A percentile compares a stretch with the other conserved stretches of the same genome.
These are phyloP conservation scores for Cryptosula pallasiana DNA, from an alignment of 2,888 invertebrate species.

Conservation along the genomic window DNA sequence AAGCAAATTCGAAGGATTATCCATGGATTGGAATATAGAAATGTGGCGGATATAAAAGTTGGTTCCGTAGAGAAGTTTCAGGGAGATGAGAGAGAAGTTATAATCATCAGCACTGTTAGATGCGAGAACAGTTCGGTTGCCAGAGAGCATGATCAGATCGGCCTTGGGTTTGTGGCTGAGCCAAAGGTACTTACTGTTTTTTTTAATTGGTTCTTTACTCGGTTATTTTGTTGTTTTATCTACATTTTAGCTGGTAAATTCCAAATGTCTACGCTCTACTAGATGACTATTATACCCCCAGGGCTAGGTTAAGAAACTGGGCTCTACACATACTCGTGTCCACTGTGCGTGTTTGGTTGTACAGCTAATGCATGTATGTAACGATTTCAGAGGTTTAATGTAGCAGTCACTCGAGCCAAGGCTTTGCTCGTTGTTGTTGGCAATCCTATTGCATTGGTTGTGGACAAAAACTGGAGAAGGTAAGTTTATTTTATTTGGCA, in stretches of 20 bases:
- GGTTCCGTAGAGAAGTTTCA: slow-evolving; percentile 48
- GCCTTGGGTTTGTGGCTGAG: slow-evolving; percentile 43
- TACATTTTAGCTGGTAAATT: no score
- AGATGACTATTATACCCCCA: no score
- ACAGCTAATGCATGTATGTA: no score
- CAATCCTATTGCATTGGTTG: slow-evolving; percentile 35
- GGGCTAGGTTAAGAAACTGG: no score
- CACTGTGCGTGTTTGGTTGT: background rate
- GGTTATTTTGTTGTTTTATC: no score
- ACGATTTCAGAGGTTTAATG: slow-evolving; percentile 42
- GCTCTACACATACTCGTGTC: background rate
- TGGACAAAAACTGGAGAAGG: background rate
- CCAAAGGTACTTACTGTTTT: no score
- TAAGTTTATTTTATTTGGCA: no score
- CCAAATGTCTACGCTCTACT: no score
- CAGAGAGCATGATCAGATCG: slow-evolving; percentile 35
- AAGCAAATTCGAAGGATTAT: background rate
- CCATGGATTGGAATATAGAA: background rate
- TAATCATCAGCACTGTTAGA: slow-evolving; percentile 46
- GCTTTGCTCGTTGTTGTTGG: slow-evolving; percentile 43
- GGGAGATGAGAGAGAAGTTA: slow-evolving; percentile 42
- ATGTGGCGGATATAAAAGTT: slow-evolving; percentile 34
- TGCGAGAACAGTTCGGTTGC: slow-evolving; percentile 37
- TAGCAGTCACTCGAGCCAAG: slow-evolving; percentile 42
- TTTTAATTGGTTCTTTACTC: no score